A percentile compares a stretch with the other conserved stretches of the same genome.
Evolutionary conservation across 2,113 vertebrate species (phyloP).

Genomic region (Passer montanus): DNA sequence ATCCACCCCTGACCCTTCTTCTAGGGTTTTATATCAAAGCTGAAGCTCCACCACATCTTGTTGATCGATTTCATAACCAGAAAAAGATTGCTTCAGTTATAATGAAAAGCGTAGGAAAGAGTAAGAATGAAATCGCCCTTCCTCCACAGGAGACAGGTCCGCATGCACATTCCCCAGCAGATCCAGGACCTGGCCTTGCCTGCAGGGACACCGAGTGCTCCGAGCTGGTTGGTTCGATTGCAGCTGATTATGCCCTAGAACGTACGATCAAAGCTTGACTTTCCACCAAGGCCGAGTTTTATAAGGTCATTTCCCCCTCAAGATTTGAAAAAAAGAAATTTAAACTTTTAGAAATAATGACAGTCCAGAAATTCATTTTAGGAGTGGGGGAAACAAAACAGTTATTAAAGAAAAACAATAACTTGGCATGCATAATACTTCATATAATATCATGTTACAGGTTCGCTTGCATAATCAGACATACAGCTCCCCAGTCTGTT

Average conservation of each 20-base stretch:
- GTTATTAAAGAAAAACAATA: neutral
- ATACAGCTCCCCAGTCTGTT: neutral
- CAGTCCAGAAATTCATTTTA: neutral
- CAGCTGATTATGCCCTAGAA: neutral
- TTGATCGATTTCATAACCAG: neutral
- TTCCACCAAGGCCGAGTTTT: neutral
- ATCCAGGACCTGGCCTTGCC: neutral
- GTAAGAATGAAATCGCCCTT: neutral
- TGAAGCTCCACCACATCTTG: neutral
- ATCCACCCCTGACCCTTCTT: neutral
- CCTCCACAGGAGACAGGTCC: neutral
- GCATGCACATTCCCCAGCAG: neutral
- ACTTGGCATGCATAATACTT: constrained; percentile 62
- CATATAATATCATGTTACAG: constrained; percentile 46
- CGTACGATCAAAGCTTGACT: neutral
- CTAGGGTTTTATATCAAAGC: neutral
- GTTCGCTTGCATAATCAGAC: constrained; percentile 25
- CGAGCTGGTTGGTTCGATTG: neutral
- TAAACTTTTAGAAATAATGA: neutral
- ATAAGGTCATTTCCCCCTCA: neutral
- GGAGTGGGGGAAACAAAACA: neutral
- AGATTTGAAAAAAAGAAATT: neutral
- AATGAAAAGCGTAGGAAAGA: neutral
- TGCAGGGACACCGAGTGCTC: neutral
- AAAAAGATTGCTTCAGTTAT: neutral